A percentile compares a stretch with the other conserved stretches of the same genome.
Conservation (phyloP, 2,113 vertebrate genomes). For the Strigops habroptila region DNA sequence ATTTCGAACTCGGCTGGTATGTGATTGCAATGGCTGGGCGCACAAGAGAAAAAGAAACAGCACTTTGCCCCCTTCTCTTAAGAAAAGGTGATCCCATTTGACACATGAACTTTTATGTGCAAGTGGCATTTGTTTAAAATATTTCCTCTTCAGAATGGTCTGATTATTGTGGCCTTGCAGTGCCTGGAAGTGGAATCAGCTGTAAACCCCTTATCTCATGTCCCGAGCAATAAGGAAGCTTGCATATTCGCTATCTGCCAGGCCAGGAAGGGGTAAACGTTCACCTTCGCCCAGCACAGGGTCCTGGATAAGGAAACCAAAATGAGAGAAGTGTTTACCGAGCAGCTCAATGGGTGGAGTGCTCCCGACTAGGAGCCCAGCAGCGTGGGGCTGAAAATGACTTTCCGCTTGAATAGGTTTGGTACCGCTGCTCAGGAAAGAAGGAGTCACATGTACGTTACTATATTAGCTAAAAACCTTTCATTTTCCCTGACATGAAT, state of each 20-base stretch:
- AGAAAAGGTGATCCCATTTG: not conserved
- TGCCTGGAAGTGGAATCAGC: not conserved
- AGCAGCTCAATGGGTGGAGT: not conserved
- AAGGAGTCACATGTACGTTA: not conserved
- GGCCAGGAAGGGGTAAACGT: not conserved
- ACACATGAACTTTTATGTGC: not conserved
- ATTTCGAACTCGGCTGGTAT: not conserved
- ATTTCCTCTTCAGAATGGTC: not conserved
- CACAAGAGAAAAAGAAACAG: not conserved
- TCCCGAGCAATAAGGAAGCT: not conserved
- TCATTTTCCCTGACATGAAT: not conserved
- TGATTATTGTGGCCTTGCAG: not conserved
- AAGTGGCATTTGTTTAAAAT: conserved; percentile 8
- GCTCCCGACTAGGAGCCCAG: not conserved
- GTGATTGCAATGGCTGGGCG: not conserved
- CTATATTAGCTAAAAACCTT: not conserved
- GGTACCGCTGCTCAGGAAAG: not conserved
- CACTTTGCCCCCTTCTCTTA: not conserved
- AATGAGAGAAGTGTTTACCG: not conserved
- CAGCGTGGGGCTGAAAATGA: not conserved
- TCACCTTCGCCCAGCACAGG: not conserved
- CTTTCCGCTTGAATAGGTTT: not conserved
- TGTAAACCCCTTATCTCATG: not conserved
- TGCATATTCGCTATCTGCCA: not conserved
- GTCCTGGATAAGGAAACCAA: not conserved